A percentile compares a stretch with the other conserved stretches of the same genome.
Conservation (phyloP, 1,140 invertebrate species). For the Globodera rostochiensis region DNA sequence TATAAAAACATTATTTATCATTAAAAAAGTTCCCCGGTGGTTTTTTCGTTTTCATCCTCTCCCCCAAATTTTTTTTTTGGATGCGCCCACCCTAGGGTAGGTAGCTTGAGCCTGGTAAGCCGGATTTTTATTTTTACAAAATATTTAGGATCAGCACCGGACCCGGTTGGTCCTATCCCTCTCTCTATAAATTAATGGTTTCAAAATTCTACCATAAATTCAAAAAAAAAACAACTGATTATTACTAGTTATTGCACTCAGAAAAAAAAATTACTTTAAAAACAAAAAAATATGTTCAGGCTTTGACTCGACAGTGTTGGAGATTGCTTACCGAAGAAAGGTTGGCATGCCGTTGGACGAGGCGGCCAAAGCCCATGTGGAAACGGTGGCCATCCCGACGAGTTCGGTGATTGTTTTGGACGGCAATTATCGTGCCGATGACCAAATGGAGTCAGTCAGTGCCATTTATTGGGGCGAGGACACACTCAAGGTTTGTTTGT, state of each 20-base stretch:
- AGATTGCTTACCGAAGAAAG: conserved; percentile 51
- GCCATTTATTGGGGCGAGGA: conserved; percentile 30
- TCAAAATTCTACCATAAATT: too few relatives aligned
- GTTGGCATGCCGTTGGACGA: conserved; percentile 52
- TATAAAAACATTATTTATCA: too few relatives aligned
- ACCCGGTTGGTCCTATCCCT: too few relatives aligned
- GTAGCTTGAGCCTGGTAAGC: too few relatives aligned
- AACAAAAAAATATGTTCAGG: conserved; percentile 32
- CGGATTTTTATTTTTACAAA: too few relatives aligned
- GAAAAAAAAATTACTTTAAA: too few relatives aligned
- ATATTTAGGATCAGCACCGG: too few relatives aligned
- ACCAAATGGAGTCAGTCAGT: conserved; percentile 28
- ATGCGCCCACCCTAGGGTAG: too few relatives aligned
- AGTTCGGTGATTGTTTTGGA: conserved; percentile 62
- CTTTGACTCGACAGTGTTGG: conserved; percentile 58
- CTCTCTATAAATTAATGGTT: too few relatives aligned
- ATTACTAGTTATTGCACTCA: too few relatives aligned
- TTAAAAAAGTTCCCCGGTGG: too few relatives aligned
- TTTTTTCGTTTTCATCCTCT: background rate
- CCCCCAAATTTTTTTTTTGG: conserved; percentile 20
- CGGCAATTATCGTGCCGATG: conserved; percentile 35
- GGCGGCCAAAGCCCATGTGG: conserved; percentile 10
- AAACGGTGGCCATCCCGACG: conserved; percentile 36
- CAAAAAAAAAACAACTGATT: too few relatives aligned
- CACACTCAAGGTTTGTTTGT: conserved; percentile 28